Percentiles rank a stretch among this genome's conserved stretches.
phyloP scores from a whole-genome alignment of 2,113 vertebrate genomes.

The Vulpes vulpes region DNA sequence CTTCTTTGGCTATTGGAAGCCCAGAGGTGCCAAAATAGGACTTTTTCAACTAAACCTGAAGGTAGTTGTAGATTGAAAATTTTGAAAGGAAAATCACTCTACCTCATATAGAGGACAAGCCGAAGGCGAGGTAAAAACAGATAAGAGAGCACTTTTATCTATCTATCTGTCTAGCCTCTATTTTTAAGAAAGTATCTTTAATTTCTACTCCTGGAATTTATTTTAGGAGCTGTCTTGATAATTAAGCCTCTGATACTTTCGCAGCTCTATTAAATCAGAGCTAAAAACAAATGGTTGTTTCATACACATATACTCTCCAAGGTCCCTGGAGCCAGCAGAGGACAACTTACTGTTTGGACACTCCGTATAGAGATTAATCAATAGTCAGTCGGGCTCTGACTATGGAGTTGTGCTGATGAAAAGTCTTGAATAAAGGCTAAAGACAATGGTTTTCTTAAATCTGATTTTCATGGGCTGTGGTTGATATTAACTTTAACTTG shows the following conservation, averaged over 20 bases:
- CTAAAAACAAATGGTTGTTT: slow-evolving; percentile 2
- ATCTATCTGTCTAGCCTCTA: not conserved
- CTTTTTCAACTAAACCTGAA: not conserved
- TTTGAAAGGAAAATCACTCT: not conserved
- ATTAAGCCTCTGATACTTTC: not conserved
- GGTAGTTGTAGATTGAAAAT: not conserved
- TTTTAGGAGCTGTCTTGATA: slow-evolving; percentile 1
- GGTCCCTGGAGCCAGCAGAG: not conserved
- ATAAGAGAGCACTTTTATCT: not conserved
- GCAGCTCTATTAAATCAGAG: not conserved
- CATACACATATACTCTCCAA: not conserved
- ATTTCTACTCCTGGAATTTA: not conserved
- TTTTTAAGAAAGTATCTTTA: not conserved
- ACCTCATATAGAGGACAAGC: not conserved
- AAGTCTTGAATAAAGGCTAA: slow-evolving; percentile 28
- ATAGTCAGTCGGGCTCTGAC: not conserved
- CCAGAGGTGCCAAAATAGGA: not conserved
- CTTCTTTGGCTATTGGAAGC: not conserved
- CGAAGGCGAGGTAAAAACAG: not conserved
- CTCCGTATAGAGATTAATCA: not conserved
- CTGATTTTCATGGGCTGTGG: not conserved
- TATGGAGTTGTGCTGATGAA: not conserved
- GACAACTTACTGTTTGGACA: not conserved
- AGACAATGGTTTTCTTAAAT: not conserved
- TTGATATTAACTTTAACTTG: slow-evolving; percentile 38